These are phyloP conservation scores for Sarcoramphus papa DNA, from an alignment of 2,797 vertebrate species.

Conservation along the genomic window DNA sequence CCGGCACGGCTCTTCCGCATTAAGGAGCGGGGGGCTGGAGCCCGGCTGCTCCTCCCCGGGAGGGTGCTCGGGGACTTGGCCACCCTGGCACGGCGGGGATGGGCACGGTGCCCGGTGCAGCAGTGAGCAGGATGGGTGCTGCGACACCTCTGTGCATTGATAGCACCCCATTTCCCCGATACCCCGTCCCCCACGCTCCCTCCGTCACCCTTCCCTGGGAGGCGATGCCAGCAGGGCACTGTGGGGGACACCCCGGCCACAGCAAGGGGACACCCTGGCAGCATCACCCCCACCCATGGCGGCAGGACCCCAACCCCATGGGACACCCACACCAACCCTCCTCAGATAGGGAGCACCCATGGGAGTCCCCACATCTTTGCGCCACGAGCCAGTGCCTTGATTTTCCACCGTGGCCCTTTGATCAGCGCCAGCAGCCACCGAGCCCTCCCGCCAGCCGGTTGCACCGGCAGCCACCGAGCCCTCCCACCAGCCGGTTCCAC, in stretches of 20 bases:
- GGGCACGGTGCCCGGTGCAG: neutral
- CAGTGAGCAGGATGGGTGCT: neutral
- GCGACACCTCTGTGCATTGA: no score
- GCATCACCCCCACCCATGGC: neutral
- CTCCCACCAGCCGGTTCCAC: neutral
- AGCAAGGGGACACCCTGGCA: neutral
- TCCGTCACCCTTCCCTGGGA: rapidly evolving
- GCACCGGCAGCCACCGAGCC: neutral
- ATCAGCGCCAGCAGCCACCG: neutral
- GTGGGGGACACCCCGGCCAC: neutral
- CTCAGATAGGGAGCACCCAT: neutral
- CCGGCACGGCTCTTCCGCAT: rapidly evolving
- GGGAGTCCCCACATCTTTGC: no score
- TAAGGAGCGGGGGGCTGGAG: neutral
- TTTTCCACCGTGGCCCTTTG: neutral
- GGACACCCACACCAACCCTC: neutral
- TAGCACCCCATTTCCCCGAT: rapidly evolving
- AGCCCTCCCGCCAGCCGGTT: neutral
- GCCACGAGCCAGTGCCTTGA: neutral
- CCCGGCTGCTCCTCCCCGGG: neutral
- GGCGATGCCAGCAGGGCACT: neutral
- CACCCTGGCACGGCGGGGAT: neutral
- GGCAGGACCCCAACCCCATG: neutral
- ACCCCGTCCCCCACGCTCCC: rapidly evolving
- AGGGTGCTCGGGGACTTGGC: neutral